These are phyloP conservation scores for Plebejus melissa DNA, from an alignment of 2,888 invertebrate genomes.

Conservation along the genomic window DNA sequence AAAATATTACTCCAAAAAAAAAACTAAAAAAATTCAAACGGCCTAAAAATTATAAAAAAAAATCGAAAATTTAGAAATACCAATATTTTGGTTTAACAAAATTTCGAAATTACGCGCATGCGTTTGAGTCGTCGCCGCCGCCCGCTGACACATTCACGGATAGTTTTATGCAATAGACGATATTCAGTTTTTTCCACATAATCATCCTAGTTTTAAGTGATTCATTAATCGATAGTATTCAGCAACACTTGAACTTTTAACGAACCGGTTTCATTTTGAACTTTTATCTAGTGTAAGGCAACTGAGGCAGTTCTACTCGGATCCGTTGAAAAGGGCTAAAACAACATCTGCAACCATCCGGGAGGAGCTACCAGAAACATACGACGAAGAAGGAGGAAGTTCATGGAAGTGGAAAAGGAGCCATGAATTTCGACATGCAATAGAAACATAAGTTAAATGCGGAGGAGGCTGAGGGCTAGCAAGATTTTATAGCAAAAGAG, in stretches of 20 bases:
- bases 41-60: conserved; percentile 46
- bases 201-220: conserved; percentile 74
- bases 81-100: conserved; percentile 56
- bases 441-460: conserved; percentile 69
- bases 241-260: conserved; percentile 76
- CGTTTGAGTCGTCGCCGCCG: conserved; percentile 59
- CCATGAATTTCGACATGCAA: conserved; percentile 61
- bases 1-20: conserved; percentile 44
- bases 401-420: conserved; percentile 59
- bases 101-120: conserved; percentile 74
- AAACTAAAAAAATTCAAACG: conserved; percentile 52
- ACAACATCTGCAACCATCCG: conserved; percentile 69
- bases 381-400: conserved; percentile 53
- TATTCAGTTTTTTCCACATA: conserved; percentile 69
- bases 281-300: conserved; percentile 75
- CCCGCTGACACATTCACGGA: conserved; percentile 75
- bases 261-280: conserved; percentile 70
- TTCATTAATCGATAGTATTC: conserved; percentile 68
- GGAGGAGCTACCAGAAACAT: conserved; percentile 61
- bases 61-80: conserved; percentile 58
- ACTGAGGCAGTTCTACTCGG: conserved; percentile 71
- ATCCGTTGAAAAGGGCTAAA: conserved; percentile 68
- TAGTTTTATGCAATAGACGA: conserved; percentile 76
- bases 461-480: conserved; percentile 63
- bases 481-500: conserved; percentile 72